Percentiles rank a stretch among this genome's conserved stretches.
Conservation (phyloP, 2,888 invertebrate genomes). For the Hydraecia micacea region DNA sequence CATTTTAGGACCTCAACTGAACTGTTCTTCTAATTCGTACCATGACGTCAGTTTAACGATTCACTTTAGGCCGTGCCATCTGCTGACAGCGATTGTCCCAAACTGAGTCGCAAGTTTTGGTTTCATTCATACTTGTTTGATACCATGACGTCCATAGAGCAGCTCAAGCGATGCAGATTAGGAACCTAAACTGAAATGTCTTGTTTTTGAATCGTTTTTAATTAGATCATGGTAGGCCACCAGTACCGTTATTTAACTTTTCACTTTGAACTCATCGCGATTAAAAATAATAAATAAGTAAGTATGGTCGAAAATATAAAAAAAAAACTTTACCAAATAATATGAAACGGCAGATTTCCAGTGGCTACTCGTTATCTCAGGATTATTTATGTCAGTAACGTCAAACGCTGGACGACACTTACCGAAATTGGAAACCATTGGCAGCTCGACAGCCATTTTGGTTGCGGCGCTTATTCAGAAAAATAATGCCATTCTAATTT, state of each 20-base stretch:
- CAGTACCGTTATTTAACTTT: background rate
- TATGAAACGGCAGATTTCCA: background rate
- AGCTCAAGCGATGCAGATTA: too few relatives aligned
- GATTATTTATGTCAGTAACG: slow-evolving; percentile 35
- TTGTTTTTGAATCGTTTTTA: too few relatives aligned
- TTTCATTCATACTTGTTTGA: too few relatives aligned
- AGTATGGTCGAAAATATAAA: background rate
- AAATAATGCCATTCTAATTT: slow-evolving; percentile 25
- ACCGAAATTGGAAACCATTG: slow-evolving; percentile 34
- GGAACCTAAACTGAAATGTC: too few relatives aligned
- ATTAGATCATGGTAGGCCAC: too few relatives aligned
- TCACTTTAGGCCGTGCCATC: too few relatives aligned
- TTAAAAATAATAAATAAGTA: background rate
- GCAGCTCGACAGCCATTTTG: slow-evolving; percentile 20
- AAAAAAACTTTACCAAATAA: background rate
- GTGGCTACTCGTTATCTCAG: slow-evolving; percentile 30
- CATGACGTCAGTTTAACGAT: too few relatives aligned
- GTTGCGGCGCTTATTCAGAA: background rate
- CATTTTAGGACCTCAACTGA: too few relatives aligned
- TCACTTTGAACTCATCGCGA: background rate
- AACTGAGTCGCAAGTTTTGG: too few relatives aligned
- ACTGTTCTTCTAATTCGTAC: too few relatives aligned
- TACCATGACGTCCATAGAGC: too few relatives aligned
- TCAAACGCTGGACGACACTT: slow-evolving; percentile 34
- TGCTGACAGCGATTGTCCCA: too few relatives aligned